Evolutionary conservation across 2,113 vertebrate species (phyloP).

Genomic region (Eptesicus fuscus): DNA sequence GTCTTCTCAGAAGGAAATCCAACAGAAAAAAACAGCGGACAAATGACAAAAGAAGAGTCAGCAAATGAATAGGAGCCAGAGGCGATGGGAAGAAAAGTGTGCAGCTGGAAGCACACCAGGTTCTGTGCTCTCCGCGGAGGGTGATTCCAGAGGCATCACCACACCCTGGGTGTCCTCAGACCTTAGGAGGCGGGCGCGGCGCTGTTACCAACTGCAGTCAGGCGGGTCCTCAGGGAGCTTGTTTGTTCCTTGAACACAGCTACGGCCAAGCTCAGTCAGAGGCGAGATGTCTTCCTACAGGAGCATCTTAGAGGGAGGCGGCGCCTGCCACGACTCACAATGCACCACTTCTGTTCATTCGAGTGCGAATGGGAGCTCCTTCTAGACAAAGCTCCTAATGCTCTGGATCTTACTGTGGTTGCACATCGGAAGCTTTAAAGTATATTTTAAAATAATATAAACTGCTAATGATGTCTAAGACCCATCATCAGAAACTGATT

Average conservation of each 20-base stretch:
- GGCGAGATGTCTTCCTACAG: slow-evolving; percentile 38
- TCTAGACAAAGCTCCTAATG: slow-evolving; percentile 29
- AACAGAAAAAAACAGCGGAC: slow-evolving; percentile 11
- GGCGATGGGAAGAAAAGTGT: slow-evolving; percentile 12
- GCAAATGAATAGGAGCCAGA: slow-evolving; percentile 23
- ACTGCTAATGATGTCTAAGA: slow-evolving; percentile 6
- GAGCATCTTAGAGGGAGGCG: slow-evolving; percentile 46
- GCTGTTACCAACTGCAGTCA: slow-evolving; percentile 51
- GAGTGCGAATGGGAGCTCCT: background rate
- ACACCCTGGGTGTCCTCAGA: slow-evolving; percentile 28
- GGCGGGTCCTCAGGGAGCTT: slow-evolving; percentile 27
- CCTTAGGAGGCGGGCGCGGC: slow-evolving; percentile 41
- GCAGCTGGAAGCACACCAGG: slow-evolving; percentile 33
- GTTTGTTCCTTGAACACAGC: slow-evolving; percentile 48
- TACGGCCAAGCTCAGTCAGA: slow-evolving; percentile 53
- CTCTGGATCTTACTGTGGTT: background rate
- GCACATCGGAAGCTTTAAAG: background rate
- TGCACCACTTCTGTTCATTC: slow-evolving; percentile 46
- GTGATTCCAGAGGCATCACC: slow-evolving; percentile 28
- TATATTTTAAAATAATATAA: background rate
- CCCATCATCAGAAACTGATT: background rate
- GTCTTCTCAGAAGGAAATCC: background rate
- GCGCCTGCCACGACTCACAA: slow-evolving; percentile 49
- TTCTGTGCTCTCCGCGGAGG: slow-evolving; percentile 3
- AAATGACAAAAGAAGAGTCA: slow-evolving; percentile 37